Base-by-base conservation (phyloP, 2,797 vertebrate species). In the Scolopax bukidnonensis region DNA sequence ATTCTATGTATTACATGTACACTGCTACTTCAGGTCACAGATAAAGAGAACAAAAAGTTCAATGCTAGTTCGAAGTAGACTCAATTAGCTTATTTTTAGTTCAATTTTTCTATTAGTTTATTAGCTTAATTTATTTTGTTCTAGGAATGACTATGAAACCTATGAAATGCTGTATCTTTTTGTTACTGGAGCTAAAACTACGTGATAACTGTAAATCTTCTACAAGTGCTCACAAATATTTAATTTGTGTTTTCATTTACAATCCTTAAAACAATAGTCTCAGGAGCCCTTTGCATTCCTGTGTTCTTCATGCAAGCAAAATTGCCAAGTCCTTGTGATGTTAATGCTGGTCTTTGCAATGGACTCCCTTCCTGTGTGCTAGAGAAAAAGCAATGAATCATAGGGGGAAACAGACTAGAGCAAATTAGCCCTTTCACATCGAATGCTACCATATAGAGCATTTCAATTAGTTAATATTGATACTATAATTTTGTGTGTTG, bases 391-490 rank as follows among this genome's bases (percentile, higher is more conserved):
- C 50, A 92, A 50, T 36, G 51, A 79, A 84, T 81, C 83, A 30
- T 2, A 47, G 47, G 6, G 11, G 33, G 38, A 83, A 93, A 78
- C 21, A 88, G 73, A 50, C 83, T 88, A 64, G 86, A 81, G 57
- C 38, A 88, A 87, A 71, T 40, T 53, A 89, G n/a, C 54, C 43
- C 38, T 75, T 92, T 71, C 41, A 56, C 18, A 17, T 81, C 41
- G 86, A 78, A 84, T 67, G 40, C 65, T 84, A 33, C 65, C 28
- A 38, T 9, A 95, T 28, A 56, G 16, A 69, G 43, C 51, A 56
- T 59, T 82, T 86, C 85, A 87, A 53, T 84, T 95, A 90, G 87
- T 33, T 89, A 86, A 85, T 90, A 90, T 33, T 63, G 84, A 93
- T 76, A 87, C 33, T 77, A 13, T 40, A 76, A 77, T 90, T 71